Percentiles rank a stretch among this genome's conserved stretches.
phyloP scores from a whole-genome alignment of 2,888 invertebrate species.

The Panzeria rudis region DNA sequence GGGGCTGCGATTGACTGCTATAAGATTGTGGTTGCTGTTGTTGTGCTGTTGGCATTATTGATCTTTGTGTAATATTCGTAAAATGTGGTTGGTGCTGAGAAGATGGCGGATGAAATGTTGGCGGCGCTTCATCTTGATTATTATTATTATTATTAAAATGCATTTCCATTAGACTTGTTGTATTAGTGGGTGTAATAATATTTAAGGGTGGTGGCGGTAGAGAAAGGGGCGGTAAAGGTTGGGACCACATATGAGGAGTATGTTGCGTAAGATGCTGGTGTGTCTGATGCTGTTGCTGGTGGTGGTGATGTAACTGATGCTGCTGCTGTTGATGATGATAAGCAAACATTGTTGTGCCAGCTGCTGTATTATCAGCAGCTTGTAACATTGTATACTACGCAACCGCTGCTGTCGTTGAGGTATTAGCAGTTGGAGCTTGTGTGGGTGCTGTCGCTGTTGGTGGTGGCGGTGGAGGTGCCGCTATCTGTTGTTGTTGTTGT shows the following conservation, averaged over 20 bases:
- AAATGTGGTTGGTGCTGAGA: slow-evolving; percentile 57
- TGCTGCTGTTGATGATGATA: slow-evolving; percentile 70
- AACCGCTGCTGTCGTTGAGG: slow-evolving; percentile 83
- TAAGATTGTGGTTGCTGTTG: slow-evolving; percentile 51
- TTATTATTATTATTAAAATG: slow-evolving; percentile 64
- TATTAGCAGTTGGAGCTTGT: slow-evolving; percentile 76
- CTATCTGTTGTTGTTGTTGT: slow-evolving; percentile 73
- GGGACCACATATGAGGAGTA: slow-evolving; percentile 65
- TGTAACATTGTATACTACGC: slow-evolving; percentile 83
- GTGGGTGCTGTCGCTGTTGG: slow-evolving; percentile 73
- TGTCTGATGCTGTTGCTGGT: slow-evolving; percentile 32
- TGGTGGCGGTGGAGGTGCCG: slow-evolving; percentile 77
- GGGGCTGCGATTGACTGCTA: slow-evolving; percentile 45
- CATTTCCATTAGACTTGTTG: slow-evolving; percentile 67
- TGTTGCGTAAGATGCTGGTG: slow-evolving; percentile 33
- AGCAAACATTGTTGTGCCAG: slow-evolving; percentile 76
- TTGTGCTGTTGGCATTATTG: slow-evolving; percentile 39
- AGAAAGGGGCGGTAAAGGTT: slow-evolving; percentile 56
- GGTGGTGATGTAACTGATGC: slow-evolving; percentile 29
- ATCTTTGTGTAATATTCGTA: slow-evolving; percentile 64
- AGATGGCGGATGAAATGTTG: slow-evolving; percentile 65
- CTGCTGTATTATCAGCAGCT: slow-evolving; percentile 73
- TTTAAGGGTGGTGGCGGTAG: slow-evolving; percentile 63
- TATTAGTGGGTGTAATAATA: slow-evolving; percentile 51
- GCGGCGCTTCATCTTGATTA: slow-evolving; percentile 43